Evolutionary conservation across 2,888 invertebrate genomes (phyloP).

Genomic region (Thera britannica): DNA sequence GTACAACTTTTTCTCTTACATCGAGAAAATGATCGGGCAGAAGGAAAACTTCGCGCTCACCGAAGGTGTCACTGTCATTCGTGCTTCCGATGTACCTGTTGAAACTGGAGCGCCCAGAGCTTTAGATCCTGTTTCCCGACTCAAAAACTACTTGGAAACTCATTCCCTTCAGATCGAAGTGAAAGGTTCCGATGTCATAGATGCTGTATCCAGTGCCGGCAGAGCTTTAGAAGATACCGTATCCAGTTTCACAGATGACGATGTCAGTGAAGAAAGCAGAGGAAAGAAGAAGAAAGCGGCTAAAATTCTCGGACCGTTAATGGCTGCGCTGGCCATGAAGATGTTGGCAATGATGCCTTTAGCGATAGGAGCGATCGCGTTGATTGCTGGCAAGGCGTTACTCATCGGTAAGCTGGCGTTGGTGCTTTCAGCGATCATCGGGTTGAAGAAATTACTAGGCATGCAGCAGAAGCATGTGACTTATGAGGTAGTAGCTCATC

Average conservation of each 20-base stretch:
- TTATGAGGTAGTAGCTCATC: slow-evolving; percentile 94
- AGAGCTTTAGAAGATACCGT: slow-evolving; percentile 91
- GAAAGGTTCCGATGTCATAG: slow-evolving; percentile 93
- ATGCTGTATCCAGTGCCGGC: slow-evolving; percentile 91
- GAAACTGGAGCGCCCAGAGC: slow-evolving; percentile 93
- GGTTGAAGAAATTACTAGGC: slow-evolving; percentile 91
- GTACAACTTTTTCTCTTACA: slow-evolving; percentile 93
- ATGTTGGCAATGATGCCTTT: slow-evolving; percentile 91
- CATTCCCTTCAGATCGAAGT: slow-evolving; percentile 94
- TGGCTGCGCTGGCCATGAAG: slow-evolving; percentile 91
- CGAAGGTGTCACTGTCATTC: slow-evolving; percentile 93
- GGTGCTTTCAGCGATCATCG: slow-evolving; percentile 92
- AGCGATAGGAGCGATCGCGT: slow-evolving; percentile 91
- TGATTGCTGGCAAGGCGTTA: slow-evolving; percentile 94
- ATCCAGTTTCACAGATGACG: slow-evolving; percentile 85
- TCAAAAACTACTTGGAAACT: slow-evolving; percentile 90
- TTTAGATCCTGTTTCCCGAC: slow-evolving; percentile 87
- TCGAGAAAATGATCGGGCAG: slow-evolving; percentile 92
- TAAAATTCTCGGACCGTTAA: slow-evolving; percentile 90
- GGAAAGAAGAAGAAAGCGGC: slow-evolving; percentile 93
- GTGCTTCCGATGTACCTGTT: slow-evolving; percentile 87
- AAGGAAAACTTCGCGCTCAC: slow-evolving; percentile 92
- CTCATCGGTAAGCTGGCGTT: slow-evolving; percentile 93
- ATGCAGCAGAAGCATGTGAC: slow-evolving; percentile 92
- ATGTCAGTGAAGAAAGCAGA: slow-evolving; percentile 88